Evolutionary conservation across 2,113 vertebrate genomes (phyloP), one percentile per base, ranked within the genome.

Genomic region (Prunella himalayana): DNA sequence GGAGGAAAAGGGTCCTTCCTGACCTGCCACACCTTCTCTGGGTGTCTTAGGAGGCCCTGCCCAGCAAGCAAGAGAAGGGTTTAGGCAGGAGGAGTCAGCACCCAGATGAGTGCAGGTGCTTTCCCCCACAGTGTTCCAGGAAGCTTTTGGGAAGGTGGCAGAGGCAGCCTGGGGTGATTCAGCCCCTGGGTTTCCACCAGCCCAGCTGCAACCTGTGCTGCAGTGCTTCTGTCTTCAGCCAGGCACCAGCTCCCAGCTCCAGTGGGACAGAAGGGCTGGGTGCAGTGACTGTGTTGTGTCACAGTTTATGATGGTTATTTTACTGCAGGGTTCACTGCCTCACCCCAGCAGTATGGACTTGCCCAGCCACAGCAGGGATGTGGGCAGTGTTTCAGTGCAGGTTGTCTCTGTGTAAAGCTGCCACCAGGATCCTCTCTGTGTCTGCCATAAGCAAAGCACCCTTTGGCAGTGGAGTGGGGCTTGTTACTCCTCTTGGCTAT

Each of bases 311-410:
- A 10, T 35, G 21, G 41, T 53, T 66, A 5, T 30, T 92, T 94
- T 49, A 35, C 11, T 16, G 27, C 16, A 47, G 22, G 45, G 39
- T 25, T 94, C 56, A 5, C 21, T 54, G 35, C 37, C 37, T 18
- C 39, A 4, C 53, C 49, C 72, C 45, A 50, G 63, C 20, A 77
- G 37, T 4, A 4, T 0, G 2, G 50, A 20, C 79, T 80, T 2
- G 1, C 42, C 47, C 3, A 1, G 73, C 24, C 8, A 1, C 1
- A 2, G 63, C 63, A 61, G 66, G 63, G 53, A 10, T 20, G 31
- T 22, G 42, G 56, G 57, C 33, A 59, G 5, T 50, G 33, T 27
- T 47, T 35, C 78, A 35, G 35, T 13, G 49, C 82, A 82, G 30
- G 16, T 59, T 49, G 18, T 11, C 15, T 37, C 68, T 50, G 31